Conservation (phyloP, 2,888 invertebrate species). For the Drosophila pseudotalamancana region DNA sequence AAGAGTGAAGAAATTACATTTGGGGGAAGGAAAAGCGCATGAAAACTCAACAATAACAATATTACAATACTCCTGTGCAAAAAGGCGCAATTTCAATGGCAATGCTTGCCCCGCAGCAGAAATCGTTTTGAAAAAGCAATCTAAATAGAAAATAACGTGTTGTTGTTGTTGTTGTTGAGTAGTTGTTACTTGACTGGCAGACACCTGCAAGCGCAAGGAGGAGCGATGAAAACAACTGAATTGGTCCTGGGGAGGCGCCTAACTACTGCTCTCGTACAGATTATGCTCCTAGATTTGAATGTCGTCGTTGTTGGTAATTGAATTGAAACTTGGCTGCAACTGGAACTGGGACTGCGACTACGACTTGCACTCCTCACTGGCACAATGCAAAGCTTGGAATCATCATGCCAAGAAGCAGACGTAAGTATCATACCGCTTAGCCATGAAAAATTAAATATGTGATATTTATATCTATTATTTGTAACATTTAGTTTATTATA, state of each 20-base stretch:
- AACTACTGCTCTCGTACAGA: conserved; percentile 44
- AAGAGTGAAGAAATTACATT: conserved; percentile 76
- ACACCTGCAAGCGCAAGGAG: conserved; percentile 68
- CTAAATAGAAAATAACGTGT: conserved; percentile 48
- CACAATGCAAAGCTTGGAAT: conserved; percentile 89
- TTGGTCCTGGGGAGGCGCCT: conserved; percentile 62
- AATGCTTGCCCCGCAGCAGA: conserved; percentile 36
- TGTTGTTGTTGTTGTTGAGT: conserved; percentile 42
- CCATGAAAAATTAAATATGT: not conserved
- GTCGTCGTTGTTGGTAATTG: conserved; percentile 77
- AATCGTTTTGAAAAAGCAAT: conserved; percentile 35
- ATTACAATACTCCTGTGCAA: conserved; percentile 37
- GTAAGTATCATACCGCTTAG: conserved; percentile 83
- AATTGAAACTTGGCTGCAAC: conserved; percentile 59
- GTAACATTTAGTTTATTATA: conserved; percentile 81
- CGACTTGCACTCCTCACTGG: conserved; percentile 73
- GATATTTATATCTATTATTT: conserved; percentile 6
- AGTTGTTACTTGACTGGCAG: conserved; percentile 66
- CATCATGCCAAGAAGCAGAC: conserved; percentile 88
- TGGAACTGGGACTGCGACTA: conserved; percentile 55
- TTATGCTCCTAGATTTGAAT: conserved; percentile 73
- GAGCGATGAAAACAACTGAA: conserved; percentile 67
- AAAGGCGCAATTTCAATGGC: conserved; percentile 52
- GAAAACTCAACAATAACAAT: conserved; percentile 66
- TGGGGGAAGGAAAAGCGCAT: conserved; percentile 55